Base-by-base conservation (phyloP, 1,140 invertebrate genomes). In the Macrosteles quadrilineatus region DNA sequence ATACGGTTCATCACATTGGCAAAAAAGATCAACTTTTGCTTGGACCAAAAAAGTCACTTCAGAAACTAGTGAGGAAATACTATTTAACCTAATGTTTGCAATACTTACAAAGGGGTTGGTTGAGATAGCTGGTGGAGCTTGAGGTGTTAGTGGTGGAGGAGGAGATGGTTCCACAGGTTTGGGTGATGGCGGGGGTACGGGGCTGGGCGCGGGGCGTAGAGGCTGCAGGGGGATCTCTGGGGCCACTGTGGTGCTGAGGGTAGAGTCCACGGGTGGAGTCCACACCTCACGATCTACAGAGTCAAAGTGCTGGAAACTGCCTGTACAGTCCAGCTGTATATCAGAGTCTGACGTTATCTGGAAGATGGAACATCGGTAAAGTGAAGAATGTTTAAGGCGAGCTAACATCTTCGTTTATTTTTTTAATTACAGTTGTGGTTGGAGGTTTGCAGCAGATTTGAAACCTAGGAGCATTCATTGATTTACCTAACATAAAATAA, bases 221-320 rank as follows among this genome's bases (percentile, higher is more conserved):
- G 85, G 85, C 72, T 87, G 85, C 1, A 85, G 84, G 17, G 84
- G 85, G 71, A 83, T 83, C n/a, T 76, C 68, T 69, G 71, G 73
- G 30, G 74, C 68, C 12, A 66, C 57, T 64, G 73, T 71, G 30
- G 73, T 45, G 12, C 27, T 40, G 70, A 76, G 71, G 23, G 75
- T 68, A 67, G 67, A 47, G n/a, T 74, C 73, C 9, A 63, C 67
- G 2, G 45, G 66, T 1, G 63, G 63, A 6, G 63, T 40, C 30
- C 30, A 32, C n/a, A 82, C 81, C 72, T 86, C 85, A 29, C 79
- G 77, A 73, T 88, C 86, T 32, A 90, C 83, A 21, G 87, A 87
- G 72, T 90, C 88, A 77, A 90, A 90, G 31, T 87, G 83, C 71
- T 87, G 86, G 78, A 88, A 90, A 76, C 86, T 89, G 19, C 88